Evolutionary conservation across 2,113 vertebrate species (phyloP).

Genomic region (Notiomystis cincta): DNA sequence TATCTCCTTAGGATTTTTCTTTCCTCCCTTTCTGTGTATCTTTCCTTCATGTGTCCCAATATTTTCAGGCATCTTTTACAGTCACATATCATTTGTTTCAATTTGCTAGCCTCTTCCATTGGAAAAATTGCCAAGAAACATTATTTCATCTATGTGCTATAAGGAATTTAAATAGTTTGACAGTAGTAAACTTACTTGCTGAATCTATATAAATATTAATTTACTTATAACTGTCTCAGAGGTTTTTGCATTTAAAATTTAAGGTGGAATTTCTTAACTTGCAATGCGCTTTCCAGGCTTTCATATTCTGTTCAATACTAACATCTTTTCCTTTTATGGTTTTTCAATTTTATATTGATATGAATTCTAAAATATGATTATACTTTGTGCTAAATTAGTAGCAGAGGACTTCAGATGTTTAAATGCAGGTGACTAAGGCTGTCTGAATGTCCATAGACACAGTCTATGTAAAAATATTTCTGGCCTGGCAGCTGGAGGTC

Average conservation of each 20-base stretch:
- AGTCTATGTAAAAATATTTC: background rate
- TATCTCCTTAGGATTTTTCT: background rate
- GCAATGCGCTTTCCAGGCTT: background rate
- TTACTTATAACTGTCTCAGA: background rate
- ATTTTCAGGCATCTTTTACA: background rate
- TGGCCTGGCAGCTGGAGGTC: background rate
- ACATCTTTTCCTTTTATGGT: background rate
- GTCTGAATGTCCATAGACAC: background rate
- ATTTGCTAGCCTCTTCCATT: background rate
- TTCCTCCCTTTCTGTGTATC: background rate
- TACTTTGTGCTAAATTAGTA: background rate
- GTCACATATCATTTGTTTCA: background rate
- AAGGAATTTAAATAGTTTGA: background rate
- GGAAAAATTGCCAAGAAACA: background rate
- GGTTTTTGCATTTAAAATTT: background rate
- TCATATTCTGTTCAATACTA: background rate
- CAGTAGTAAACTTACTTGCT: background rate
- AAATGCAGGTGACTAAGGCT: background rate
- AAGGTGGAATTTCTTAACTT: background rate
- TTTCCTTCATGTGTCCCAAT: background rate
- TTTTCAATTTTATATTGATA: background rate
- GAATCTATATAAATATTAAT: background rate
- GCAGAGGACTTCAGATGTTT: background rate
- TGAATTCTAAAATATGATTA: background rate
- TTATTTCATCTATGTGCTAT: background rate